phyloP scores from a whole-genome alignment of 2,888 invertebrate species.

The Yponomeuta evonymella region DNA sequence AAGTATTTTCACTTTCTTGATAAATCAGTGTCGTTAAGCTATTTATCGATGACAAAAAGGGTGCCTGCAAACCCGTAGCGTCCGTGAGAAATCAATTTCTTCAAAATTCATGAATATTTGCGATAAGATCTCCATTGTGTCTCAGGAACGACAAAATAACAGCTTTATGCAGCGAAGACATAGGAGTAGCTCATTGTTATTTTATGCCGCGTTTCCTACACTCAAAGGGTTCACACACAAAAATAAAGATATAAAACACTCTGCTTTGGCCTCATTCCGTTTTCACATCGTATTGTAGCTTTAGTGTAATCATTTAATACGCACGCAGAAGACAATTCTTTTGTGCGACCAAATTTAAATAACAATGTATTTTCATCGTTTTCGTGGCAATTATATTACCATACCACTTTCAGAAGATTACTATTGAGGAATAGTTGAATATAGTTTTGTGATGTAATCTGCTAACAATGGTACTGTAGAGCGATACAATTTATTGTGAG shows the following conservation, averaged over 20 bases:
- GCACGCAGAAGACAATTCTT: background rate
- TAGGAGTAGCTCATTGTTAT: constrained; percentile 1
- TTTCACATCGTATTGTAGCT: background rate
- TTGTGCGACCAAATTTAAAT: background rate
- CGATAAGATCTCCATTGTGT: constrained; percentile 1
- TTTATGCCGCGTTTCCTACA: background rate
- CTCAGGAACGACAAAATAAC: background rate
- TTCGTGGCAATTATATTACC: background rate
- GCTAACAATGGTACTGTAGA: no score
- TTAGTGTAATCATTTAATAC: background rate
- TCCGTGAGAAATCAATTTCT: background rate
- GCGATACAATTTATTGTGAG: no score
- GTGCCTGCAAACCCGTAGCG: background rate
- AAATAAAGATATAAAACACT: background rate
- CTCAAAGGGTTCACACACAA: background rate
- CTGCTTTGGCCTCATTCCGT: background rate
- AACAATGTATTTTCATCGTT: background rate
- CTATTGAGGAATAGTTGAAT: background rate
- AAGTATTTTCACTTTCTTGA: no score
- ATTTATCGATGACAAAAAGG: background rate
- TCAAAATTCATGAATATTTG: background rate
- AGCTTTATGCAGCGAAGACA: background rate
- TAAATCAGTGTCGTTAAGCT: no score
- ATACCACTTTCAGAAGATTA: background rate
- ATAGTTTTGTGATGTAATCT: no score